A percentile compares a stretch with the other conserved stretches of the same genome.
These are phyloP conservation scores for Hypomecis atomaria DNA, from an alignment of 2,888 invertebrate genomes.

Conservation along the genomic window DNA sequence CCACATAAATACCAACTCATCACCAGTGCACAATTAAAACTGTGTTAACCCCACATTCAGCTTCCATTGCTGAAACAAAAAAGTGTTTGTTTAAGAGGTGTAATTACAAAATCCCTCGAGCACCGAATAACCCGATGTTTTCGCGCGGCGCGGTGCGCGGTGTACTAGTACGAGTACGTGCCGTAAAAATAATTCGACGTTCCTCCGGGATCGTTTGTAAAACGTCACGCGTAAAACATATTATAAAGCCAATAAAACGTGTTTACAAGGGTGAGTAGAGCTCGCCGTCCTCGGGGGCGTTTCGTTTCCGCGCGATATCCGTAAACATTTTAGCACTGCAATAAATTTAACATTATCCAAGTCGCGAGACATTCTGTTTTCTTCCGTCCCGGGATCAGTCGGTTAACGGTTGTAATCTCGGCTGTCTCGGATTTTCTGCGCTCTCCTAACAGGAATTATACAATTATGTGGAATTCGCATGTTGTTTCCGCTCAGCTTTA, in stretches of 20 bases:
- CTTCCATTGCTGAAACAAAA: slow-evolving; percentile 64
- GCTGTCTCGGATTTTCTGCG: slow-evolving; percentile 75
- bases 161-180: slow-evolving; percentile 77
- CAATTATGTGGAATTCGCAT: slow-evolving; percentile 71
- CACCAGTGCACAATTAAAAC: slow-evolving; percentile 52
- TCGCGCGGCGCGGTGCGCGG: slow-evolving; percentile 55
- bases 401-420: slow-evolving; percentile 82
- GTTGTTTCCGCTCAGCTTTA: slow-evolving; percentile 57
- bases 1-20: slow-evolving; percentile 41
- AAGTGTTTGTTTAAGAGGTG: slow-evolving; percentile 74
- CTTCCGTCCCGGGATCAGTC: slow-evolving; percentile 80
- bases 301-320: slow-evolving; percentile 77
- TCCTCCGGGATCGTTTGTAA: slow-evolving; percentile 84
- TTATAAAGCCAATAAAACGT: slow-evolving; percentile 85
- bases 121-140: slow-evolving; percentile 75
- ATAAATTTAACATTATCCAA: slow-evolving; percentile 84
- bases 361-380: slow-evolving; percentile 82
- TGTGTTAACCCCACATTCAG: slow-evolving; percentile 54
- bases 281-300: slow-evolving; percentile 70
- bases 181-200: slow-evolving; percentile 83
- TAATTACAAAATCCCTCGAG: slow-evolving; percentile 81
- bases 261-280: slow-evolving; percentile 83
- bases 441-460: slow-evolving; percentile 72
- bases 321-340: slow-evolving; percentile 84
- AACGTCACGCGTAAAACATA: slow-evolving; percentile 85